Percentiles rank a stretch among this genome's conserved stretches.
Conservation (phyloP, 2,113 vertebrate species). For the Psophia crepitans region DNA sequence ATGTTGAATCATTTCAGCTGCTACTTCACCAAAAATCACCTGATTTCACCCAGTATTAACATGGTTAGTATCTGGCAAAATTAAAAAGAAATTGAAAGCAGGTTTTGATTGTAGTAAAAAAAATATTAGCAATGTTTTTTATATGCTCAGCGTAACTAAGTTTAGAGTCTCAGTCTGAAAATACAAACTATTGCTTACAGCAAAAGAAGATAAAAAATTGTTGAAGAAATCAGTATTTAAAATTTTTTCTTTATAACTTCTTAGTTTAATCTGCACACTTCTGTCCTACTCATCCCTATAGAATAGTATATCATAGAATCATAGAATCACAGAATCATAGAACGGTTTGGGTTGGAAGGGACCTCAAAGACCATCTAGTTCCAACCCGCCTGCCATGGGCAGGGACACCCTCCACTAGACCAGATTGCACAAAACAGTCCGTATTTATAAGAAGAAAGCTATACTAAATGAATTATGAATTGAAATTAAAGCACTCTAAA, state of each 20-base stretch:
- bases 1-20: background rate
- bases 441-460: background rate
- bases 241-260: background rate
- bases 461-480: background rate
- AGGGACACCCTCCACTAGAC: too few species aligned
- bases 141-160: accelerated
- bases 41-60: background rate
- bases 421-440: too few species aligned
- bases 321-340: too few species aligned
- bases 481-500: background rate
- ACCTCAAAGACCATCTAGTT: too few species aligned
- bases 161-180: background rate
- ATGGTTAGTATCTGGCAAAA: background rate
- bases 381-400: too few species aligned
- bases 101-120: background rate
- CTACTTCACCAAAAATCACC: background rate
- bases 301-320: background rate
- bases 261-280: background rate
- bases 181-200: background rate
- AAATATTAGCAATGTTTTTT: background rate
- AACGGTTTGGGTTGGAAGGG: too few species aligned
- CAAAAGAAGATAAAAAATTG: background rate
- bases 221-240: background rate
- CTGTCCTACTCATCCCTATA: background rate
- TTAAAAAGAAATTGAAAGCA: background rate